Evolutionary conservation across 2,113 vertebrate species (phyloP).

Genomic region (Clarias gariepinus): DNA sequence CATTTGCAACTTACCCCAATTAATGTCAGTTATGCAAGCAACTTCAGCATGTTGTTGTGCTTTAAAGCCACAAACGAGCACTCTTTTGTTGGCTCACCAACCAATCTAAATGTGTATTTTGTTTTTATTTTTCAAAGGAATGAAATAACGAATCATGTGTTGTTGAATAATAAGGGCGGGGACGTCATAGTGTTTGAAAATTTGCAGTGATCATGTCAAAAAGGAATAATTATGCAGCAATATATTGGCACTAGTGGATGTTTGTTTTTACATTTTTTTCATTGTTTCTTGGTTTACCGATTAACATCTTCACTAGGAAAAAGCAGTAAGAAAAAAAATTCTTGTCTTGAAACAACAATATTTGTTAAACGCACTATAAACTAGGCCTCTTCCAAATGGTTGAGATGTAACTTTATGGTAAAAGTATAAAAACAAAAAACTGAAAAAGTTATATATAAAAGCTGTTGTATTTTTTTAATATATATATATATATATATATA

Average conservation of each 20-base stretch:
- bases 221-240: not conserved
- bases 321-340: too few species aligned
- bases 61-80: not conserved
- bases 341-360: too few species aligned
- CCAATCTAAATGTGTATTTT: not conserved
- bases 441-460: too few species aligned
- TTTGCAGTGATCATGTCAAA: not conserved
- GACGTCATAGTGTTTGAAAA: not conserved
- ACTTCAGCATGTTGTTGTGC: not conserved
- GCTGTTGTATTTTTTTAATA: too few species aligned
- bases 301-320: too few species aligned
- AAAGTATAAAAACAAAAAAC: too few species aligned
- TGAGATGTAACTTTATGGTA: too few species aligned
- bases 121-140: not conserved
- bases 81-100: not conserved
- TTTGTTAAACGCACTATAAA: too few species aligned
- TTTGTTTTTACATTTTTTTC: not conserved
- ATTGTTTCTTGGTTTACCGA: not conserved
- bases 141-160: not conserved
- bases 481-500: too few species aligned
- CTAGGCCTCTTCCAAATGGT: too few species aligned
- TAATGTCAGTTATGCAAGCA: slow-evolving; percentile 7
- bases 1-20: not conserved
- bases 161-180: not conserved
- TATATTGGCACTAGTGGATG: not conserved